Evolutionary conservation across 2,113 vertebrate species (phyloP), one percentile per base, ranked within the genome.

Genomic region (Tyto alba): DNA sequence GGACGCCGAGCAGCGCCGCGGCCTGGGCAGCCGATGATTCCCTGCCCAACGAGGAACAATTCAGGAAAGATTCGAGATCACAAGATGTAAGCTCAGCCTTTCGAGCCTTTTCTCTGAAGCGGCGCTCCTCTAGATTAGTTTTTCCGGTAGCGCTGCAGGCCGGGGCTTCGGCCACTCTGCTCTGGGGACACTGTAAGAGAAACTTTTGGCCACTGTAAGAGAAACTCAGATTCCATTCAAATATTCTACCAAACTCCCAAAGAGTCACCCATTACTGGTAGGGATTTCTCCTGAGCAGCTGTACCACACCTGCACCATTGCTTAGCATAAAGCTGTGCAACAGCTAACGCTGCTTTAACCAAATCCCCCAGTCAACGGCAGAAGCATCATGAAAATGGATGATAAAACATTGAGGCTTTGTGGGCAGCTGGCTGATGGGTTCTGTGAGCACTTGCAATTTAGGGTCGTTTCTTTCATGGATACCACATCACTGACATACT

Each of bases 161-260:
- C n/a, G 1, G 34, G 47, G 5, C 34, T n/a, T 18, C 13, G 75
- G 40, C 27, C 4, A 0, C 67, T 62, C 68, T 20, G 60, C 73
- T 48, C 62, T 9, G 7, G 1, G 13, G 21, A 11, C 7, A 4
- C 11, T 1, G 0, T 2, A n/a, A 36, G 34, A 19, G 20, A 38
- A n/a, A n/a, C n/a, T n/a, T n/a, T n/a, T 1, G 13, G 21, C 10
- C 7, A 4, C 11, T 1, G 0, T 2, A n/a, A 36, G 34, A 19
- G 20, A 38, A 50, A 14, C 27, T 64, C 69, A 30, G 14, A 68
- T 10, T 15, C 9, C 55, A 32, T 13, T 10, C 18, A 45, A 29
- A 8, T 1, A 4, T 10, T n/a, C 38, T 26, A 13, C 29, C 71
- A 48, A 8, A 2, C 13, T 36, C 50, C 29, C 57, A 18, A 12